Base-by-base conservation (phyloP, 2,888 invertebrate genomes). In the Sipha maydis region DNA sequence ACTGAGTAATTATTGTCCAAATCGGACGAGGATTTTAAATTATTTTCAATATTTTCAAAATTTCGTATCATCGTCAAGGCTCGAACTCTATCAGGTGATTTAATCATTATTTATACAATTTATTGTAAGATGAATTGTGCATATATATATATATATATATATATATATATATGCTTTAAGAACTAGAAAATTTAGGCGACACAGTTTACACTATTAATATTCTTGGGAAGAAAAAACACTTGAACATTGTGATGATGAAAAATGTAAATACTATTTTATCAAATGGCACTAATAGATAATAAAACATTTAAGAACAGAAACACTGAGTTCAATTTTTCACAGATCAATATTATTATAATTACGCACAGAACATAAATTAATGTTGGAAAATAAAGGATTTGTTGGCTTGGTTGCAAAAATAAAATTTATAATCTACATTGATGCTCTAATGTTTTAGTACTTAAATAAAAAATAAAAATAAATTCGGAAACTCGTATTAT, bases 391-490 rank as follows among this genome's bases (percentile, higher is more conserved):
- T 54, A 28, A 69, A 69, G 28, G 17, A 69, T 69, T 19, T 73
- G n/a, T 67, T 67, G 80, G 80, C 67, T 41, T 41, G 31, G 41
- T 7, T 41, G n/a, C 80, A 67, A 17, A n/a, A 38, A 80, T 41
- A 80, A 67, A 80, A 80, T 73, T 8, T 73, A 73, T 34, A 21
- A 19, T 34, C 34, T 73, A 28, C 69, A 69, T 28, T 3, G 11
- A 69, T 28, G 5, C 9, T 73, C n/a, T 19, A 5, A 73, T 73
- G 11, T 73, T 73, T 34, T 73, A 69, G 8, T 34, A 19, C 34
- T 73, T 34, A 73, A 31, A 34, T 34, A 34, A 73, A 56, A 61
- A 61, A 61, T 34, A 34, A 73, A 61, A 61, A 61, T 21, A 61
- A 61, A 3, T 3, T n/a, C 69, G 25, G 28, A 69, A 69, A n/a